Percentiles rank a stretch among this genome's conserved stretches.
phyloP scores from a whole-genome alignment of 2,797 vertebrate genomes.

The Melanitta fusca region DNA sequence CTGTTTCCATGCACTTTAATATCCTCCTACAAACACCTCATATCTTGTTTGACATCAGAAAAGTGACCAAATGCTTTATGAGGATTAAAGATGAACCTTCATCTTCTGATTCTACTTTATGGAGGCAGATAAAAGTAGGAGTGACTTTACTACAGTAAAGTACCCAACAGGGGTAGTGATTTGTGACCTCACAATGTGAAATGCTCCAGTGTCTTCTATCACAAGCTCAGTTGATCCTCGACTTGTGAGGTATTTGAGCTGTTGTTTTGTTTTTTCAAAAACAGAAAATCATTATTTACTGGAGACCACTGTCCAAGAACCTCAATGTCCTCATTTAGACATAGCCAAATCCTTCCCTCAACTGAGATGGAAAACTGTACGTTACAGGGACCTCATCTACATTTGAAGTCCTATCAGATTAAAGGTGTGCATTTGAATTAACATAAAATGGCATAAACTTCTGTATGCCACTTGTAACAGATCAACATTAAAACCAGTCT shows the following conservation, averaged over 20 bases:
- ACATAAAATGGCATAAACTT: background rate
- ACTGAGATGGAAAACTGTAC: background rate
- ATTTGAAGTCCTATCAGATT: background rate
- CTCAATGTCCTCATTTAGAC: background rate
- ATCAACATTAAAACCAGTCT: background rate
- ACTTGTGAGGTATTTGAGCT: background rate
- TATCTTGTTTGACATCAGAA: background rate
- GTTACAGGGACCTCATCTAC: background rate
- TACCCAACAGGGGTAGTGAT: background rate
- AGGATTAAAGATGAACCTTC: background rate
- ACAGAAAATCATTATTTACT: background rate
- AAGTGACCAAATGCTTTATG: background rate
- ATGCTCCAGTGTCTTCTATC: background rate
- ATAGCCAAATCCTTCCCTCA: background rate
- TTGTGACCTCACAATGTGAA: background rate
- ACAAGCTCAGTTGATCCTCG: background rate
- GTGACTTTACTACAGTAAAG: background rate
- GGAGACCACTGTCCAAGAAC: background rate
- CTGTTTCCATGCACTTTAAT: background rate
- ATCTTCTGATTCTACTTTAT: background rate
- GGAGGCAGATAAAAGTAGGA: background rate
- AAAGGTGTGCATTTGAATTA: background rate
- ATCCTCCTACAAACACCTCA: background rate
- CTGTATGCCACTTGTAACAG: background rate
- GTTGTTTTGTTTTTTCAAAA: background rate